phyloP scores from a whole-genome alignment of 2,888 invertebrate genomes.

The Hyles lineata region DNA sequence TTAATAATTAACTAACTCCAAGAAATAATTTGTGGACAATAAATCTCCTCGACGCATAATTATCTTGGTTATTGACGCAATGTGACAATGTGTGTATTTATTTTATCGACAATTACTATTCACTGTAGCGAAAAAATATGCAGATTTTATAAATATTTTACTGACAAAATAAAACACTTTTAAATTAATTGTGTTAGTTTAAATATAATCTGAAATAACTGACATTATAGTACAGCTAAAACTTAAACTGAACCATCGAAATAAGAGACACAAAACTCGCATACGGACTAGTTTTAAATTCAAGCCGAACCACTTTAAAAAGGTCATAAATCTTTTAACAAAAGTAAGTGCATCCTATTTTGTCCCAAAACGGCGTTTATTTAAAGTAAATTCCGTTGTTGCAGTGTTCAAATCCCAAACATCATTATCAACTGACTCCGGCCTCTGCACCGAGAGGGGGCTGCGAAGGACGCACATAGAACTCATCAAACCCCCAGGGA shows the following conservation, averaged over 20 bases:
- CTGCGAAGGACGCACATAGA: slow-evolving; percentile 80
- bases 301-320: not conserved
- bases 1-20: too few relatives aligned
- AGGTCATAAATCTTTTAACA: not conserved
- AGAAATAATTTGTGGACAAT: too few relatives aligned
- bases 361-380: slow-evolving; percentile 15
- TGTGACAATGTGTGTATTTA: too few relatives aligned
- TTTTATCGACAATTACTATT: too few relatives aligned
- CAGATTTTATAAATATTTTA: too few relatives aligned
- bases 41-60: too few relatives aligned
- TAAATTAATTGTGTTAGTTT: too few relatives aligned
- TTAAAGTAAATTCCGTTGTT: slow-evolving; percentile 44
- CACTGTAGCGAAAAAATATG: too few relatives aligned
- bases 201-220: too few relatives aligned
- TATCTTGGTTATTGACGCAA: too few relatives aligned
- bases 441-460: slow-evolving; percentile 78
- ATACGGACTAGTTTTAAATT: not conserved
- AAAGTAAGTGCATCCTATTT: not conserved
- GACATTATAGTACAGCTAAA: not conserved
- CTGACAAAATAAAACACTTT: too few relatives aligned
- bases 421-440: slow-evolving; percentile 80
- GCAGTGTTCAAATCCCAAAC: slow-evolving; percentile 81
- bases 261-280: not conserved
- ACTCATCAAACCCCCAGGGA: slow-evolving; percentile 80
- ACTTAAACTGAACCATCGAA: not conserved